These are phyloP conservation scores for Procambarus clarkii DNA, from an alignment of 1,140 invertebrate genomes.

Conservation along the genomic window DNA sequence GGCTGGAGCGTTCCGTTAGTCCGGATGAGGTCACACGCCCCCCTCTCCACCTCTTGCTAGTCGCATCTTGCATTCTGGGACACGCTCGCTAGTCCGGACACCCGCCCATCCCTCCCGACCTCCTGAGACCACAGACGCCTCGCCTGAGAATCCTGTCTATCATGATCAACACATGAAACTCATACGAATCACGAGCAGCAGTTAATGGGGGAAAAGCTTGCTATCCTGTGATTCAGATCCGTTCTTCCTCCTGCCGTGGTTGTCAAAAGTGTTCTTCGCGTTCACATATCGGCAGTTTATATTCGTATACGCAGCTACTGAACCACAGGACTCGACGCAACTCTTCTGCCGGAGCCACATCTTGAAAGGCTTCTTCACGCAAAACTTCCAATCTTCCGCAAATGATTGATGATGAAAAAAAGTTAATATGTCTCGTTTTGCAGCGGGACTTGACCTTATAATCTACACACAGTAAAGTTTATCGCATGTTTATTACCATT, in stretches of 20 bases:
- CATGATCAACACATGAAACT: too few relatives aligned
- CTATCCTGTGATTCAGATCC: neutral
- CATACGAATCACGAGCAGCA: too few relatives aligned
- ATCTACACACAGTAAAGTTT: too few relatives aligned
- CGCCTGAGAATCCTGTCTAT: neutral
- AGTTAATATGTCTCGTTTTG: too few relatives aligned
- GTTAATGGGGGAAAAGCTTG: too few relatives aligned
- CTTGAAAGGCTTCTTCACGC: too few relatives aligned
- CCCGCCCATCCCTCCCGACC: neutral
- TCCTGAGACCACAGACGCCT: neutral
- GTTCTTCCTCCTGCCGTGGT: neutral
- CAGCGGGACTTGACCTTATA: too few relatives aligned
- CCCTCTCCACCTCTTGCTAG: neutral
- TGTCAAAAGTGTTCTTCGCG: neutral
- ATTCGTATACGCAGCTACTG: too few relatives aligned
- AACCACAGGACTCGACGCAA: too few relatives aligned
- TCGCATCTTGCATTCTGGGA: constrained; percentile 22
- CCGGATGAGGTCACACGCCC: neutral
- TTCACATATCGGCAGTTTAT: neutral
- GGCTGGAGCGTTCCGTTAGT: neutral
- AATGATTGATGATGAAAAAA: too few relatives aligned
- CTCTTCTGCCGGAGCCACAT: too few relatives aligned
- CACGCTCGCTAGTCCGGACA: neutral
- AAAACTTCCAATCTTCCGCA: too few relatives aligned
- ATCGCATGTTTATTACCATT: neutral